Conservation (phyloP, 1,140 invertebrate species). For the Hylaeus volcanicus region DNA sequence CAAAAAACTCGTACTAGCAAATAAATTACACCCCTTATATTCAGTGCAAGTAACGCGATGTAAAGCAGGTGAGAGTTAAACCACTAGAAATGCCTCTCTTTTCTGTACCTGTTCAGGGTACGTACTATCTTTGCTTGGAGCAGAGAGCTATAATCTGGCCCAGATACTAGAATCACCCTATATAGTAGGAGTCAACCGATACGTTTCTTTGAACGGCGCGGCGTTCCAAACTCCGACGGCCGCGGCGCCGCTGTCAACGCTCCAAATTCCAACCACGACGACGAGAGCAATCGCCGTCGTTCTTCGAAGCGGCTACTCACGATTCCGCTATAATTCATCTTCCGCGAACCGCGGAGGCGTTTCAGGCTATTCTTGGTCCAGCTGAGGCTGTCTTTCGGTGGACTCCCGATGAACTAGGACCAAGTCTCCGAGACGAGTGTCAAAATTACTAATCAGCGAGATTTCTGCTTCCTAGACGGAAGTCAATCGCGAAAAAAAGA, state of each 20-base stretch:
- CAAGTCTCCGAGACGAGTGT: constrained; percentile 32
- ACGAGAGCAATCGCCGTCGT: constrained; percentile 61
- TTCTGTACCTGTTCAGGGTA: no score
- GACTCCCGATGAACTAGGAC: constrained; percentile 51
- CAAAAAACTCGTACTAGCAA: no score
- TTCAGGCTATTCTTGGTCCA: constrained; percentile 58
- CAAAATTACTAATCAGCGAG: constrained; percentile 52
- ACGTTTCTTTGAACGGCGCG: constrained; percentile 32
- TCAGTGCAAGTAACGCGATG: no score
- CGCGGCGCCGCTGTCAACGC: constrained; percentile 64
- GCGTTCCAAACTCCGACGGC: constrained; percentile 33
- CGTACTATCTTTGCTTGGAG: no score
- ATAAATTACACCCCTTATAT: no score
- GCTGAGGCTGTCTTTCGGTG: constrained; percentile 42
- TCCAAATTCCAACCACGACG: constrained; percentile 56
- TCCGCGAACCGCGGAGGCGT: constrained; percentile 57
- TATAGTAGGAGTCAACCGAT: constrained; percentile 1
- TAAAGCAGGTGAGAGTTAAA: no score
- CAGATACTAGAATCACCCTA: no score
- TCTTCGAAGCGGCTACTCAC: constrained; percentile 62
- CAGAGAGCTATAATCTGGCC: no score
- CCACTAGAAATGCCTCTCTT: no score
- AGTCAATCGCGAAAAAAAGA: no score
- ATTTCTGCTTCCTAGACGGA: neutral
- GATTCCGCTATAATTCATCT: constrained; percentile 66